These are phyloP conservation scores for Echinometra lucunter DNA, from an alignment of 53 echinoderm and acorn worm genomes.

Conservation along the genomic window DNA sequence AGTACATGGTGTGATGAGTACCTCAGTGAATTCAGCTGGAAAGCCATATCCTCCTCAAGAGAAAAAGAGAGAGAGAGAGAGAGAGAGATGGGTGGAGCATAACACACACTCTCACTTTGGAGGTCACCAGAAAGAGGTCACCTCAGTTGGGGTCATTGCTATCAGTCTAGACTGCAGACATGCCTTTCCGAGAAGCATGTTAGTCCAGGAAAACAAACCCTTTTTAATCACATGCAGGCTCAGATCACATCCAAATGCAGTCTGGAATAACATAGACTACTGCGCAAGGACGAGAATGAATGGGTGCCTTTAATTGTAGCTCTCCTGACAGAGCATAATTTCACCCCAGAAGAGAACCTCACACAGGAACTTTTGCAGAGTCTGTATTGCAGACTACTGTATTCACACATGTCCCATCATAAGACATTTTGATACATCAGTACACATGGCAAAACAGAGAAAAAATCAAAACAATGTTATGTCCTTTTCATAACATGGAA, in stretches of 20 bases:
- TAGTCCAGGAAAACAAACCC: constrained; percentile 43
- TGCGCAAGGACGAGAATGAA: background rate
- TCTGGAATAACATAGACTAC: background rate
- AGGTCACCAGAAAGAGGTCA: constrained; percentile 53
- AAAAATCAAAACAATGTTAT: background rate
- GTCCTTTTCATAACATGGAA: background rate
- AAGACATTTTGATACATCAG: background rate
- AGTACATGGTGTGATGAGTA: background rate
- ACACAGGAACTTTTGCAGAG: background rate
- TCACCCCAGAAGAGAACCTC: background rate
- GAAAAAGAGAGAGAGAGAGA: no score
- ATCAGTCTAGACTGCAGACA: constrained; percentile 53
- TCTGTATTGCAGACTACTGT: constrained; percentile 11
- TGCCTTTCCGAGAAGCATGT: constrained; percentile 40
- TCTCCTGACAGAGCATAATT: background rate
- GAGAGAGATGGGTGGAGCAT: constrained; percentile 44
- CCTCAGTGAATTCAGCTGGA: background rate
- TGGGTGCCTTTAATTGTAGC: background rate
- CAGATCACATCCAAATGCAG: background rate
- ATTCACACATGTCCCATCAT: background rate
- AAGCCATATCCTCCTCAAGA: background rate
- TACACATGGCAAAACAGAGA: background rate
- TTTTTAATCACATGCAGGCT: constrained; percentile 7
- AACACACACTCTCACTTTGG: background rate
- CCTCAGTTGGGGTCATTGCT: constrained; percentile 45